phyloP scores from a whole-genome alignment of 2,113 vertebrate genomes.

The Glaucomys volans region DNA sequence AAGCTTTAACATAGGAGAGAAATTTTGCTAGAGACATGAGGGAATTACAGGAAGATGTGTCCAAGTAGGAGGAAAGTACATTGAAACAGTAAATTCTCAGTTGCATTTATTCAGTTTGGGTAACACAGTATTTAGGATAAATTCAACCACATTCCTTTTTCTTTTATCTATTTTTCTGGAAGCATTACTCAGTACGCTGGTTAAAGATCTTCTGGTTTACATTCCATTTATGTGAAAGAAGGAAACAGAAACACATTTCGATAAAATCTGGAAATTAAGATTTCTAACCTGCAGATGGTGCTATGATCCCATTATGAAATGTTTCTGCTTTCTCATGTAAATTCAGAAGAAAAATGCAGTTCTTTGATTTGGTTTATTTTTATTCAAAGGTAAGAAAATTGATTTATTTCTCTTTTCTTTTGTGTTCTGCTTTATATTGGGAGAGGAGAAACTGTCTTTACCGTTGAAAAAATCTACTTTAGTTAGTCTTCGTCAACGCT shows the following conservation, averaged over 20 bases:
- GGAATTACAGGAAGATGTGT: not conserved
- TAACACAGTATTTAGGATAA: not conserved
- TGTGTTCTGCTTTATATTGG: not conserved
- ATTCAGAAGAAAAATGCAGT: not conserved
- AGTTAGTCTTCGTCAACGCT: not conserved
- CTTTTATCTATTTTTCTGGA: slow-evolving; percentile 21
- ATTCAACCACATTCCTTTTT: not conserved
- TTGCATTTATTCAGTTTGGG: not conserved
- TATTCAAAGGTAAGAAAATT: slow-evolving; percentile 10
- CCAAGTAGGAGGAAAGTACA: not conserved
- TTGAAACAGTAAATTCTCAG: not conserved
- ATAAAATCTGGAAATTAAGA: slow-evolving; percentile 9
- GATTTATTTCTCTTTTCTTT: slow-evolving; percentile 41
- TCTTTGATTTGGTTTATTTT: slow-evolving; percentile 53
- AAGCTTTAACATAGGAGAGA: not conserved
- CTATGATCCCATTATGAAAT: slow-evolving; percentile 59
- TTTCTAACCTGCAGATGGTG: slow-evolving; percentile 78
- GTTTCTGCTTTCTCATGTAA: slow-evolving; percentile 21
- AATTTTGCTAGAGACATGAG: not conserved
- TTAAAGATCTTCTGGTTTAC: not conserved
- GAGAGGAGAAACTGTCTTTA: slow-evolving; percentile 10
- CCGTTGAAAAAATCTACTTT: not conserved
- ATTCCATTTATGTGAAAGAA: not conserved
- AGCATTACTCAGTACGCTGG: not conserved
- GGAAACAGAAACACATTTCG: not conserved